These are phyloP conservation scores for Bombus impatiens DNA, from an alignment of 1,140 invertebrate species.

Conservation along the genomic window DNA sequence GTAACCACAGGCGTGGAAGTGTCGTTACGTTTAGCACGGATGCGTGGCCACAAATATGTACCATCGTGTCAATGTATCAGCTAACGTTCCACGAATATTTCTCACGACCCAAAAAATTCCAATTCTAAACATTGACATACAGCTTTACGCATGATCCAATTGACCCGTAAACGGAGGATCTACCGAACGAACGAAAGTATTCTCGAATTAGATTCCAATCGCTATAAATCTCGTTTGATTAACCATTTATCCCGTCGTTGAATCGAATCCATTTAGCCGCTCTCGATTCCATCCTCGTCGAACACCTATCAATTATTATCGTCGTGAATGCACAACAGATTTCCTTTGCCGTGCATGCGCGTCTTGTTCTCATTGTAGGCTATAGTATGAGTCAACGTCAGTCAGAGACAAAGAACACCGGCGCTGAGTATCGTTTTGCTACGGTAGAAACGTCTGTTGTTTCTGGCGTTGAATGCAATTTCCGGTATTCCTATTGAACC, in stretches of 20 bases:
- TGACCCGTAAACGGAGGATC: not conserved
- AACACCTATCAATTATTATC: conserved; percentile 50
- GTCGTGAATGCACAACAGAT: not conserved
- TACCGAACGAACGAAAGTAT: conserved; percentile 31
- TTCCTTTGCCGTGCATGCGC: not conserved
- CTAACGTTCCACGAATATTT: not conserved
- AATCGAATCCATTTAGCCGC: conserved; percentile 29
- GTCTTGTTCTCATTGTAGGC: conserved; percentile 8
- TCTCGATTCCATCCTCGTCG: conserved; percentile 36
- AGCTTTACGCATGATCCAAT: not conserved
- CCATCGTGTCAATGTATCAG: not conserved
- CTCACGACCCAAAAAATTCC: too few relatives aligned
- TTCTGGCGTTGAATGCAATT: conserved; percentile 20
- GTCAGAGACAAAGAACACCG: conserved; percentile 49
- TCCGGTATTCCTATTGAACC: conserved; percentile 23
- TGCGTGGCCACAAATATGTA: not conserved
- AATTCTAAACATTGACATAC: too few relatives aligned
- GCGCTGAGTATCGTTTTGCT: conserved; percentile 13
- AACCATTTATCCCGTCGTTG: conserved; percentile 9
- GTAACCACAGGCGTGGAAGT: not conserved
- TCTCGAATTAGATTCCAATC: conserved; percentile 39
- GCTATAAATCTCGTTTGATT: conserved; percentile 2
- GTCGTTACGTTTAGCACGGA: not conserved
- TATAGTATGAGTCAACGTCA: conserved; percentile 46
- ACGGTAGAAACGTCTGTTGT: conserved; percentile 38